These are phyloP conservation scores for Papilio helenus DNA, from an alignment of 1,140 invertebrate genomes.

Conservation along the genomic window DNA sequence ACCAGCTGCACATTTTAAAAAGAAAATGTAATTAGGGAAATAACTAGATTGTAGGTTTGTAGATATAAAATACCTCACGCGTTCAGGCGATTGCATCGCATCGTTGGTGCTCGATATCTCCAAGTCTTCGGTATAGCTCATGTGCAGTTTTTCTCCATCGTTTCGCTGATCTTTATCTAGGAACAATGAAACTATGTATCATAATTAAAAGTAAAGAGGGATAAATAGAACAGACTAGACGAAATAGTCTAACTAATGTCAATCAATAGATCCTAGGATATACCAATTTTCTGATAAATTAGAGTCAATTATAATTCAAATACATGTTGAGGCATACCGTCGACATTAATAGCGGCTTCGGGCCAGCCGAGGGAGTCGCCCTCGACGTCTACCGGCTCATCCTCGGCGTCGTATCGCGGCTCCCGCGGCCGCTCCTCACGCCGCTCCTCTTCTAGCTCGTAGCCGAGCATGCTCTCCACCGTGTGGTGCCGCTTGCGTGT, in stretches of 20 bases:
- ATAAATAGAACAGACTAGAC: not conserved
- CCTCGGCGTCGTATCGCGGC: slow-evolving; percentile 81
- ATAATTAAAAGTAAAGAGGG: not conserved
- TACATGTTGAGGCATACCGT: slow-evolving; percentile 54
- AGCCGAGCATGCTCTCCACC: slow-evolving; percentile 83
- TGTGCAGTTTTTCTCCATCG: slow-evolving; percentile 72
- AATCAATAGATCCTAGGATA: too few species aligned
- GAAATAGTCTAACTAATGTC: too few species aligned
- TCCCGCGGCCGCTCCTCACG: slow-evolving; percentile 67
- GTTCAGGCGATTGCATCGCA: slow-evolving; percentile 79
- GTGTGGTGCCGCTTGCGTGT: slow-evolving; percentile 85
- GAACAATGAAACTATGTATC: slow-evolving; percentile 35
- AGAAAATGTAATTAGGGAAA: not conserved
- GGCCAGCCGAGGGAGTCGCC: slow-evolving; percentile 84
- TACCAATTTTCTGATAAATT: too few species aligned
- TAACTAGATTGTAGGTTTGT: slow-evolving; percentile 39
- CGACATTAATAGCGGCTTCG: slow-evolving; percentile 72
- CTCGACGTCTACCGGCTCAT: slow-evolving; percentile 86
- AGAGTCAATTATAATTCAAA: not conserved
- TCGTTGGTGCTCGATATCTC: slow-evolving; percentile 83
- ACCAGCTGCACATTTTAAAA: too few species aligned
- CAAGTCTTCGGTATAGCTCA: slow-evolving; percentile 78
- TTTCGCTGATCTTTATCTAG: slow-evolving; percentile 74
- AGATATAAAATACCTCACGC: slow-evolving; percentile 77
- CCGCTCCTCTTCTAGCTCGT: slow-evolving; percentile 75